Conservation (phyloP, 2,888 invertebrate genomes). For the Rotaria socialis region DNA sequence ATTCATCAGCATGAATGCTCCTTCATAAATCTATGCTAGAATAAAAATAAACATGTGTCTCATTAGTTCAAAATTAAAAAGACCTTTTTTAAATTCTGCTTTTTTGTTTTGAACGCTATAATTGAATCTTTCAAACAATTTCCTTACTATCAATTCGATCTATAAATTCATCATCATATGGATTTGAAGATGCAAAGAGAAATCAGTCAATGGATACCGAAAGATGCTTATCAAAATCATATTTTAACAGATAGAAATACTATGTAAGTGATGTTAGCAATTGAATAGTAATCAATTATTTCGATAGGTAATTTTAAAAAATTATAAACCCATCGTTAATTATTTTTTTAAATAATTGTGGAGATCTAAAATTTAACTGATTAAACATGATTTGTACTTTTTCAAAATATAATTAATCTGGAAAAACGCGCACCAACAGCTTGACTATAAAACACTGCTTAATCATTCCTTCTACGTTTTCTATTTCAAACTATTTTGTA, state of each 20-base stretch:
- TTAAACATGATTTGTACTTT: no score
- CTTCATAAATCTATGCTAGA: neutral
- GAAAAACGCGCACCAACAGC: no score
- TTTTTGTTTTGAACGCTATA: neutral
- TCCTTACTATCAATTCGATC: neutral
- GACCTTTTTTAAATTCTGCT: neutral
- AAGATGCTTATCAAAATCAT: neutral
- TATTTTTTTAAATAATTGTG: no score
- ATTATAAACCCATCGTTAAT: no score
- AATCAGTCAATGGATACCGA: neutral
- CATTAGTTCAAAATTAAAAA: neutral
- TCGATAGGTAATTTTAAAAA: no score
- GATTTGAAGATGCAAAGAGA: neutral
- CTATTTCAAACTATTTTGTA: no score
- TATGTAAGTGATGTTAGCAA: neutral
- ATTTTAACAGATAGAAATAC: neutral
- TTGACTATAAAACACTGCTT: no score
- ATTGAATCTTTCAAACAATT: neutral
- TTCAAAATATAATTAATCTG: no score
- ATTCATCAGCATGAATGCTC: neutral
- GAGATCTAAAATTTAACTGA: no score
- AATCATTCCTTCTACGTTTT: no score
- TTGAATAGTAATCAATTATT: neutral
- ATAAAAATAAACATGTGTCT: neutral
- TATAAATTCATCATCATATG: neutral